These are phyloP conservation scores for Mythimna ferrago DNA, from an alignment of 2,888 invertebrate genomes.

Conservation along the genomic window DNA sequence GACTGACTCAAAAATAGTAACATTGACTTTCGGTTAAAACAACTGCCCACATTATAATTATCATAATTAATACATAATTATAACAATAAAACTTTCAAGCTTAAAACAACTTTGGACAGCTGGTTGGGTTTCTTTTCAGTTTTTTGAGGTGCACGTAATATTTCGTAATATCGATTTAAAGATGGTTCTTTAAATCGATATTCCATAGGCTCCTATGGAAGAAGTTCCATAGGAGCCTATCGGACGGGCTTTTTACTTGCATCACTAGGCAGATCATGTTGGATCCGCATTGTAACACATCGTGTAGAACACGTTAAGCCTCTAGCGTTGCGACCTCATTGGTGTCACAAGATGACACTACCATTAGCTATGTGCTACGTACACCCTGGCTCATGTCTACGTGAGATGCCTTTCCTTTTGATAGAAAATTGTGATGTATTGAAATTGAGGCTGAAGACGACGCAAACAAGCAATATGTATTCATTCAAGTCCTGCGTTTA, in stretches of 20 bases:
- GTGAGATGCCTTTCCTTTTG: constrained; percentile 18
- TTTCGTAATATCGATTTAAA: neutral
- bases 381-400: neutral
- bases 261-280: neutral
- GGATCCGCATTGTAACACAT: constrained; percentile 1
- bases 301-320: constrained; percentile 17
- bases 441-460: constrained; percentile 24
- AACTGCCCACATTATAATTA: no score
- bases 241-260: no score
- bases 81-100: neutral
- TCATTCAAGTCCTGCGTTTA: constrained; percentile 22
- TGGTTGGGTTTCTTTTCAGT: neutral
- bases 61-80: no score
- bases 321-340: constrained; percentile 24
- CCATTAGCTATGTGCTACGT: constrained; percentile 17
- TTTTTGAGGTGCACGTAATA: neutral
- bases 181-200: neutral
- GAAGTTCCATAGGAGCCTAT: neutral
- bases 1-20: no score
- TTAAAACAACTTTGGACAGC: neutral
- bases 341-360: constrained; percentile 33
- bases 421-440: constrained; percentile 44
- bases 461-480: constrained; percentile 48
- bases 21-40: no score
- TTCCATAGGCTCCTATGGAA: neutral